Percentiles rank a stretch among this genome's conserved stretches.
phyloP scores from a whole-genome alignment of 2,888 invertebrate genomes.

The Actias luna region DNA sequence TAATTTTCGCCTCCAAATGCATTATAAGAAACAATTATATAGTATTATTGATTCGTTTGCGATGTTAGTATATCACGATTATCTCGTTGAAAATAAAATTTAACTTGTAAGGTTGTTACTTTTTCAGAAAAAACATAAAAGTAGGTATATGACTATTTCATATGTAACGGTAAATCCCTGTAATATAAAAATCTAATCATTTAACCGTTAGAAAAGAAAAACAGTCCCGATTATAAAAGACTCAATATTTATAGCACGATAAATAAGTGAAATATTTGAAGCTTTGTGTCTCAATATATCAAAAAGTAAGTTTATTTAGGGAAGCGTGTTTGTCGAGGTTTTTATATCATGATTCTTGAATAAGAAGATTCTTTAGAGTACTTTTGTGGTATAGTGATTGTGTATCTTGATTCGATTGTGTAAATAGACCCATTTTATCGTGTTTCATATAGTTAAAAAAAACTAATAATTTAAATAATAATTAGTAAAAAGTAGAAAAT shows the following conservation, averaged over 20 bases:
- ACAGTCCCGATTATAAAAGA: not conserved
- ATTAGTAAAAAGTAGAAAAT: not conserved
- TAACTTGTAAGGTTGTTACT: no score
- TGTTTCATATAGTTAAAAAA: not conserved
- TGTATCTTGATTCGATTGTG: not conserved
- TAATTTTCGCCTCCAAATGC: no score
- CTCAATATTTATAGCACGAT: slow-evolving; percentile 5
- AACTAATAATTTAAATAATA: not conserved
- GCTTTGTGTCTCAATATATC: slow-evolving; percentile 9
- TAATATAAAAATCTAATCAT: not conserved
- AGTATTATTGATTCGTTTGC: not conserved
- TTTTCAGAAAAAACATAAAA: not conserved
- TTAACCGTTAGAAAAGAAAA: not conserved
- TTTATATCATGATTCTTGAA: not conserved
- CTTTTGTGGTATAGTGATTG: not conserved
- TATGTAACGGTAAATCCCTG: not conserved
- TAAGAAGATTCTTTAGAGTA: slow-evolving; percentile 4
- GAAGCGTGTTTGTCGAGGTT: slow-evolving; percentile 3
- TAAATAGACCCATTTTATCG: not conserved
- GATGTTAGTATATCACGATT: not conserved
- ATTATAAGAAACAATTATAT: no score
- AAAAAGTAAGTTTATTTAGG: slow-evolving; percentile 10
- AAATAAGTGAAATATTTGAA: slow-evolving; percentile 15
- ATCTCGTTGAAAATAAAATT: no score
- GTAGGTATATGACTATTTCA: not conserved